Conservation (phyloP, 2,797 vertebrate genomes). For the Erethizon dorsatum region DNA sequence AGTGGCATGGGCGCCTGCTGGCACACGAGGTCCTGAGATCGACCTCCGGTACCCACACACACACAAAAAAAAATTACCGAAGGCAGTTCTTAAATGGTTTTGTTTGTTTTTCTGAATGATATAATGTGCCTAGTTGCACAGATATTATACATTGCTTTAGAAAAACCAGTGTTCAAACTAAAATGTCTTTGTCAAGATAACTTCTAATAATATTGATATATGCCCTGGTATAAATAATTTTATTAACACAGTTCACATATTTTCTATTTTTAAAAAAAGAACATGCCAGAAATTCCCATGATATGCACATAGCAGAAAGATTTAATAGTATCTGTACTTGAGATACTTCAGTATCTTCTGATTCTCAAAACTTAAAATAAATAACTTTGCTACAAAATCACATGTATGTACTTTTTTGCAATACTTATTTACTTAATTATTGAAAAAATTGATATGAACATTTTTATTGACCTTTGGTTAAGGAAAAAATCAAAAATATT, state of each 20-base stretch:
- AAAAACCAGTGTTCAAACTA: neutral
- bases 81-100: neutral
- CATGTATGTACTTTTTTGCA: neutral
- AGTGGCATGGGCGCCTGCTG: too few relatives aligned
- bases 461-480: neutral
- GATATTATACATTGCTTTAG: neutral
- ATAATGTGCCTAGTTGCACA: neutral
- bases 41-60: too few relatives aligned
- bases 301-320: neutral
- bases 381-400: neutral
- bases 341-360: neutral
- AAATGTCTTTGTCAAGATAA: neutral
- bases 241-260: neutral
- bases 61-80: neutral
- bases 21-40: too few relatives aligned
- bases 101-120: neutral
- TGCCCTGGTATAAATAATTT: neutral
- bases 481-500: neutral
- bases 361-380: slow-evolving; percentile 27
- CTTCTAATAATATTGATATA: neutral
- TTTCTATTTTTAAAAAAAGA: neutral
- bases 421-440: neutral
- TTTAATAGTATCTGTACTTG: neutral
- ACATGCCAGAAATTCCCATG: neutral
- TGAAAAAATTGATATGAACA: neutral